Evolutionary conservation across 2,113 vertebrate species (phyloP), one percentile per base, ranked within the genome.

Genomic region (Periophthalmodon schlosseri): DNA sequence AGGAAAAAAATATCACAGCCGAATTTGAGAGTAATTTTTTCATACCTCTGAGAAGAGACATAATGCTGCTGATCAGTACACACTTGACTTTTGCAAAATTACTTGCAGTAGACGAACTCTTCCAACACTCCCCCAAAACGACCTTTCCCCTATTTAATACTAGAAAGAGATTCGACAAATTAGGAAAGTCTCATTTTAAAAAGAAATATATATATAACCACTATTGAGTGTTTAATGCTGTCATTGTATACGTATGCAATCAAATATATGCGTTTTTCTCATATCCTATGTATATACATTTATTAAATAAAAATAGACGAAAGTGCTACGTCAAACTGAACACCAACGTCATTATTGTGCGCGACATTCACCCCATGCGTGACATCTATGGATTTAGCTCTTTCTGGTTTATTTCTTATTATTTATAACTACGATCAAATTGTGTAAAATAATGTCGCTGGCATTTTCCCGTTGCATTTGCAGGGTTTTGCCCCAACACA

Each of bases 21-120:
- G 21, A 21, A 18, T 2, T 56, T 5, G 64, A 33, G 0, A 63
- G 15, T 10, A 44, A 0, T 18, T 46, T 46, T 39, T 13, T 6
- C 74, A 91, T 92, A 94, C 94, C 93, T 95, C 94, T 90, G 39
- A 94, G 79, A 33, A 95, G 92, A 15, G 93, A 84, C 94, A 95
- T 95, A 44, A 66, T 78, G 75, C 13, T 78, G 75, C 13, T 49
- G 44, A 23, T 71, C 70, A 15, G 73, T 7, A 24, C 24, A 49
- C 39, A 15, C 47, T 60, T 34, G 21, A 52, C 39, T 20, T 54
- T 52, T 66, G 77, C 75, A 75, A 28, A 44, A 65, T 65, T 24
- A 28, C 16, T 21, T 13, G 1, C 67, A 23, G 47, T n/a, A 0
- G 2, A 9, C 16, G 0, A 9, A 6, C 7, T 63, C 64, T 46